Conservation (phyloP, 2,888 invertebrate genomes). For the Griposia aprilina region DNA sequence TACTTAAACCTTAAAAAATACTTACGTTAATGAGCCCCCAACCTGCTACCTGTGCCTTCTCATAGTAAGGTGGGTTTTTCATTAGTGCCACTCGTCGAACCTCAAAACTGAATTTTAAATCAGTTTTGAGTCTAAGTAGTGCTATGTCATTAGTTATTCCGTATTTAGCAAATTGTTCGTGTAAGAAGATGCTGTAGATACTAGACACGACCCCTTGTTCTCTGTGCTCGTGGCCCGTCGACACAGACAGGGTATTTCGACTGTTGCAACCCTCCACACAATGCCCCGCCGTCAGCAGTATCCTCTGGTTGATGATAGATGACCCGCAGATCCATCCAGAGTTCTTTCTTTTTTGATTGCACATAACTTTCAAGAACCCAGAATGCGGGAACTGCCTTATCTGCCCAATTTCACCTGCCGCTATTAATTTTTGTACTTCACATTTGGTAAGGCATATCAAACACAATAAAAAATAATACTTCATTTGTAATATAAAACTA, state of each 20-base stretch:
- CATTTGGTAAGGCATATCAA: neutral
- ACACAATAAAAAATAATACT: constrained; percentile 3
- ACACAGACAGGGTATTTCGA: neutral
- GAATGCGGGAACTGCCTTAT: constrained; percentile 8
- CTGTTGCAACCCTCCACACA: neutral
- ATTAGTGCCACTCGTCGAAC: constrained; percentile 20
- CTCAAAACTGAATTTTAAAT: neutral
- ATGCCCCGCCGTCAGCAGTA: constrained; percentile 13
- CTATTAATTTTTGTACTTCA: neutral
- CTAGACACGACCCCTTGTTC: neutral
- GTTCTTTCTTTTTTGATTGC: fast-evolving
- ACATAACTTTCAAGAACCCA: neutral
- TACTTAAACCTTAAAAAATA: neutral
- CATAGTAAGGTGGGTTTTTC: constrained; percentile 16
- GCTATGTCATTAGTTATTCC: neutral
- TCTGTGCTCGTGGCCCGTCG: neutral
- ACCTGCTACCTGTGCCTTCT: constrained; percentile 25
- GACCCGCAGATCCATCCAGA: neutral
- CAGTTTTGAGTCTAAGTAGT: neutral
- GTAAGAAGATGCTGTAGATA: neutral
- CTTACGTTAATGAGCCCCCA: constrained; percentile 16
- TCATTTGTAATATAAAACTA: constrained; percentile 1
- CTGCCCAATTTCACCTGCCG: neutral
- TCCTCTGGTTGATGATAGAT: constrained; percentile 10
- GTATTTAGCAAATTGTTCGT: fast-evolving